These are phyloP conservation scores for Takifugu ocellatus DNA, from an alignment of 2,797 vertebrate genomes.

Conservation along the genomic window DNA sequence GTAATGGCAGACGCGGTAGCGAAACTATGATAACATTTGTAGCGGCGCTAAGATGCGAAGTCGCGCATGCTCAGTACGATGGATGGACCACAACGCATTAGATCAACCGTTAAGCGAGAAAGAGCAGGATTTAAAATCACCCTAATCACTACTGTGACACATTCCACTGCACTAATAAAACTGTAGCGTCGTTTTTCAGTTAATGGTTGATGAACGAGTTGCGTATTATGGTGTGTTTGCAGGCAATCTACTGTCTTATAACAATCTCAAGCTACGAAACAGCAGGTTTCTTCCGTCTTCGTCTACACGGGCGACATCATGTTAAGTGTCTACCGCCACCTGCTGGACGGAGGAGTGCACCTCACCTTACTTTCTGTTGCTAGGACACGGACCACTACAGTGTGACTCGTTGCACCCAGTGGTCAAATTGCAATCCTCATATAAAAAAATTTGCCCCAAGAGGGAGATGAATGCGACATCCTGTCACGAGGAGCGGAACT, in stretches of 20 bases:
- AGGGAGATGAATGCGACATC: slow-evolving; percentile 43
- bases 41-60: no score
- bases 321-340: slow-evolving; percentile 9
- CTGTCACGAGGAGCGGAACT: slow-evolving; percentile 43
- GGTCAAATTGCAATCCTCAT: neutral
- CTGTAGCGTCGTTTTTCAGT: neutral
- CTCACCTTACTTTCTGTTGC: slow-evolving; percentile 46
- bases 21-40: no score
- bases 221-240: neutral
- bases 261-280: no score
- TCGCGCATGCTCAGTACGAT: no score
- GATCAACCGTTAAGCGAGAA: no score
- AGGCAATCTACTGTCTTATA: no score
- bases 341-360: slow-evolving; percentile 30
- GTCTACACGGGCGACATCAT: fast-evolving
- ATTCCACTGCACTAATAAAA: no score
- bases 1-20: no score
- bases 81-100: no score
- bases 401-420: neutral
- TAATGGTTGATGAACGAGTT: neutral
- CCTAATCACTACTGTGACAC: no score
- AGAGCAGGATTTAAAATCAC: no score
- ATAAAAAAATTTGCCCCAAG: neutral
- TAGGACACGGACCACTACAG: slow-evolving; percentile 53
- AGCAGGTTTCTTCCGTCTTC: slow-evolving; percentile 16